A percentile compares a stretch with the other conserved stretches of the same genome.
These are phyloP conservation scores for Eublepharis macularius DNA, from an alignment of 2,113 vertebrate genomes.

Conservation along the genomic window DNA sequence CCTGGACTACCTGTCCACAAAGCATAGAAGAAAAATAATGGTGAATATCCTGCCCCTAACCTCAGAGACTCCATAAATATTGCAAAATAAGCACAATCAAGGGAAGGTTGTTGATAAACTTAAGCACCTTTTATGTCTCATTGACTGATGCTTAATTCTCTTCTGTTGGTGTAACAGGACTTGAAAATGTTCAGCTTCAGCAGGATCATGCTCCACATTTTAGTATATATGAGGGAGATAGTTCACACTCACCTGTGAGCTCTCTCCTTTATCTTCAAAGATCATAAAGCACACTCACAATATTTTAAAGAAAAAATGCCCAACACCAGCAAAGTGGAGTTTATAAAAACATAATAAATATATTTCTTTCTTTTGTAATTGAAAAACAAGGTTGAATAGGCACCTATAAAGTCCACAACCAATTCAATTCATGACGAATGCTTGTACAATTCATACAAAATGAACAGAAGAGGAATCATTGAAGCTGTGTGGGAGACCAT, in stretches of 20 bases:
- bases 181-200: background rate
- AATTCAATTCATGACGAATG: conserved; percentile 55
- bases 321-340: conserved; percentile 49
- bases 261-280: background rate
- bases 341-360: conserved; percentile 83
- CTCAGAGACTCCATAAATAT: background rate
- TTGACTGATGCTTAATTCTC: background rate
- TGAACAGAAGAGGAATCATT: conserved; percentile 55
- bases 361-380: conserved; percentile 77
- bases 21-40: background rate
- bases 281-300: background rate
- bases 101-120: background rate
- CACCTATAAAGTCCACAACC: conserved; percentile 69
- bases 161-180: background rate
- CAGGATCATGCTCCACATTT: background rate
- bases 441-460: conserved; percentile 66
- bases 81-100: background rate
- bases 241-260: background rate
- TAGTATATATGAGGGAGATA: background rate
- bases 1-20: background rate
- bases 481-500: background rate
- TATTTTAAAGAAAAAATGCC: conserved; percentile 36
- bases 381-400: conserved; percentile 58
- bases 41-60: background rate
- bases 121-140: background rate